Conservation (phyloP, 1,140 invertebrate species). For the Drosophila biarmipes region DNA sequence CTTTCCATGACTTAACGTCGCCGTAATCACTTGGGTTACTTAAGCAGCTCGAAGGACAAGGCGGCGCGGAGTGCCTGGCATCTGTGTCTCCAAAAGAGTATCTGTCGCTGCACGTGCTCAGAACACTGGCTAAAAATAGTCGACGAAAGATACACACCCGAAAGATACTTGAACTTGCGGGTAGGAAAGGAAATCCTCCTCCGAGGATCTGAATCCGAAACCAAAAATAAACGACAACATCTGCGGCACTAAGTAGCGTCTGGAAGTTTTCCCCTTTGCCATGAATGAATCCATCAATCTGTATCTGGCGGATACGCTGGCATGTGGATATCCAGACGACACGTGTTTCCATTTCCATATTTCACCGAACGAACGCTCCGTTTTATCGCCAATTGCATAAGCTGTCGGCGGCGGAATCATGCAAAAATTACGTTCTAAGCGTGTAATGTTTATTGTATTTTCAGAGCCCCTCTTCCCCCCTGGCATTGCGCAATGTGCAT, state of each 20-base stretch:
- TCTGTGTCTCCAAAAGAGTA: constrained; percentile 25
- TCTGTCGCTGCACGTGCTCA: constrained; percentile 37
- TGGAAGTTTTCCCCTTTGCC: constrained; percentile 12
- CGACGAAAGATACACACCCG: constrained; percentile 16
- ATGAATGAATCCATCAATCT: constrained; percentile 41
- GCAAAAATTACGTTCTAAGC: constrained; percentile 46
- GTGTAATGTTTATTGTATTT: constrained; percentile 30
- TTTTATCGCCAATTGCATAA: constrained; percentile 52
- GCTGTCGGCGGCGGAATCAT: constrained; percentile 31
- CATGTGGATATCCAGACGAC: constrained; percentile 57
- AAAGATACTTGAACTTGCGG: constrained; percentile 3
- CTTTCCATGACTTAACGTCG: constrained; percentile 24
- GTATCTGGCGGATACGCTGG: constrained; percentile 62
- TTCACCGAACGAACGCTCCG: constrained; percentile 21
- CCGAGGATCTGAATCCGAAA: constrained; percentile 14
- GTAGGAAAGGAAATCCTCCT: constrained; percentile 24
- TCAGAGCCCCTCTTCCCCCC: not conserved
- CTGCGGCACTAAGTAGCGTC: constrained; percentile 13
- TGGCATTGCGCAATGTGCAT: constrained; percentile 40
- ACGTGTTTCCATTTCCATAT: constrained; percentile 38
- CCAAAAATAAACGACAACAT: constrained; percentile 30
- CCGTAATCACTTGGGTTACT: constrained; percentile 29
- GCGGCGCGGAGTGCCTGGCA: constrained; percentile 2
- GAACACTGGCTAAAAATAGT: constrained; percentile 44
- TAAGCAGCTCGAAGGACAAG: constrained; percentile 38